These are phyloP conservation scores for Sebastes vulpes DNA, from an alignment of 2,797 vertebrate species.

Conservation along the genomic window DNA sequence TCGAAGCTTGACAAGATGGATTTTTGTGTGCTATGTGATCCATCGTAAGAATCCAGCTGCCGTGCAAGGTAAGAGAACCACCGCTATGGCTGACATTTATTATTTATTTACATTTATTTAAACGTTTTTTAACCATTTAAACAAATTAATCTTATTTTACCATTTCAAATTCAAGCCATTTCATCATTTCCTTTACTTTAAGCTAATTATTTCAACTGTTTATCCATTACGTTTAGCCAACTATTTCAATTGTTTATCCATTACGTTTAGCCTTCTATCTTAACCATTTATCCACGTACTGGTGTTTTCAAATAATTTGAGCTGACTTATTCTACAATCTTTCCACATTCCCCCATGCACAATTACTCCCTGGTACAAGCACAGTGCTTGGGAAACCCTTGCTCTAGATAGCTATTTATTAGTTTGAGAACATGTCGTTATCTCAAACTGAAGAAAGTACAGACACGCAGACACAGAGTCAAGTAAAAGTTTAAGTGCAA, in stretches of 20 bases:
- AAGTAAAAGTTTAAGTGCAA: background rate
- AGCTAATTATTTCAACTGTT: background rate
- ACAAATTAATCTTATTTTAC: too few species aligned
- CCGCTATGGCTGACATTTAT: background rate
- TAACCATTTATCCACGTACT: background rate
- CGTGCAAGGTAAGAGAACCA: background rate
- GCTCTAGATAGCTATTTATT: background rate
- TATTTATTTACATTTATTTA: background rate
- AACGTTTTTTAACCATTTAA: too few species aligned
- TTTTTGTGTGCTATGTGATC: too few species aligned
- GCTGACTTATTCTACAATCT: background rate
- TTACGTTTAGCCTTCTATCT: background rate
- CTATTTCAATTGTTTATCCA: too few species aligned
- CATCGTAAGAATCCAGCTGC: too few species aligned
- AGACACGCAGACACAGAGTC: background rate
- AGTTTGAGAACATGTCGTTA: background rate
- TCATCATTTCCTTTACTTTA: background rate
- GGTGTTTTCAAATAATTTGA: too few species aligned
- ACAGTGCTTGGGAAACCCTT: background rate
- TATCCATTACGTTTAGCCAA: too few species aligned
- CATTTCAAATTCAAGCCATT: too few species aligned
- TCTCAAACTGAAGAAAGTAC: background rate
- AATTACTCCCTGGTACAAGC: background rate
- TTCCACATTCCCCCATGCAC: fast-evolving
- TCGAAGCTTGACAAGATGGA: too few species aligned